A percentile compares a stretch with the other conserved stretches of the same genome.
phyloP scores from a whole-genome alignment of 2,888 invertebrate genomes.

The Rhamphomyia laevipes region DNA sequence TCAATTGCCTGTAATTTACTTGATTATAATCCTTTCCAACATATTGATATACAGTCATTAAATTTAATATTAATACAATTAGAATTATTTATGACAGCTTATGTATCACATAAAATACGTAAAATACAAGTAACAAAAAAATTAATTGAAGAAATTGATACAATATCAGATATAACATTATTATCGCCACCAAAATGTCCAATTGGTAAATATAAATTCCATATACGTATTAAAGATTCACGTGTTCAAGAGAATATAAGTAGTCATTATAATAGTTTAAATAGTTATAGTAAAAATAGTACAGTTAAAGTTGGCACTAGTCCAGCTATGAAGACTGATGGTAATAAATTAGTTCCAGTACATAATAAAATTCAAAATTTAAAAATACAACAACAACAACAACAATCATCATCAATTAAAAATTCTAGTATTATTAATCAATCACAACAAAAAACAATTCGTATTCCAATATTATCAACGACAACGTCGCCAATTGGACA shows the following conservation, averaged over 20 bases:
- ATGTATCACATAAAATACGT: slow-evolving; percentile 70
- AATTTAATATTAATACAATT: slow-evolving; percentile 55
- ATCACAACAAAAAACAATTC: slow-evolving; percentile 15
- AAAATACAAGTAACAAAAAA: slow-evolving; percentile 58
- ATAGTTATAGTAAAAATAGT: slow-evolving; percentile 9
- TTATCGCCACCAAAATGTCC: slow-evolving; percentile 50
- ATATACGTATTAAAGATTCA: slow-evolving; percentile 40
- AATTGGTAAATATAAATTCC: slow-evolving; percentile 51
- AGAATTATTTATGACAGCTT: slow-evolving; percentile 61
- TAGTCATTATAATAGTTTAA: slow-evolving; percentile 19
- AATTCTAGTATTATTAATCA: neutral
- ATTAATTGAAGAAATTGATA: slow-evolving; percentile 58
- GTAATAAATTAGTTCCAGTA: slow-evolving; percentile 32
- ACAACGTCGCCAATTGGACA: neutral
- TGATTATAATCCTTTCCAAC: slow-evolving; percentile 62
- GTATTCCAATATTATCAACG: neutral
- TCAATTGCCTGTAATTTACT: slow-evolving; percentile 57
- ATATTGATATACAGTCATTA: slow-evolving; percentile 50
- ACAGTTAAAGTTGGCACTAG: slow-evolving; percentile 37
- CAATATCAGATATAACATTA: slow-evolving; percentile 32
- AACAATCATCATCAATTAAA: neutral
- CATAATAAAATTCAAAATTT: slow-evolving; percentile 11
- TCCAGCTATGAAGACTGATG: slow-evolving; percentile 37
- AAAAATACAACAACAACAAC: slow-evolving; percentile 5
- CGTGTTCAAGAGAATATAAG: slow-evolving; percentile 30